Evolutionary conservation across 2,888 invertebrate species (phyloP).

Genomic region (Podabrus alpinus): DNA sequence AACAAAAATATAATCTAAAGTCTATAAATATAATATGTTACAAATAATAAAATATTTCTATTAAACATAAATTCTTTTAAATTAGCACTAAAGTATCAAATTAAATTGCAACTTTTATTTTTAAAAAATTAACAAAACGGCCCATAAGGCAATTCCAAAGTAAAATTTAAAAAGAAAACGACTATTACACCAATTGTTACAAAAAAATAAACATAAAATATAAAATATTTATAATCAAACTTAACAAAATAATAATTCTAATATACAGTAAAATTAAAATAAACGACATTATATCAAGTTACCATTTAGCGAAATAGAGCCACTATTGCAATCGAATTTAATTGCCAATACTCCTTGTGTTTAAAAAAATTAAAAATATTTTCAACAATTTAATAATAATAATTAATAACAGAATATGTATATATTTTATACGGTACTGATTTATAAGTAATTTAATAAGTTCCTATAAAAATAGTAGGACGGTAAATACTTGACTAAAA

Average conservation of each 20-base stretch:
- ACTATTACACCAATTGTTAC: neutral
- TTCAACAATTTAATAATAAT: neutral
- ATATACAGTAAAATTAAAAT: neutral
- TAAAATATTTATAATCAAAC: slow-evolving; percentile 10
- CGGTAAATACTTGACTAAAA: neutral
- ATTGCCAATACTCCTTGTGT: neutral
- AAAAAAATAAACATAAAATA: slow-evolving; percentile 7
- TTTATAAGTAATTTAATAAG: neutral
- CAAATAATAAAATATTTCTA: neutral
- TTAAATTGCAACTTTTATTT: neutral
- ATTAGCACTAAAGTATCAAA: neutral
- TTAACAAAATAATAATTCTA: slow-evolving; percentile 7
- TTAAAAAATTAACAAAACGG: neutral
- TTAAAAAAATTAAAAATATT: neutral
- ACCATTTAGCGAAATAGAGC: neutral
- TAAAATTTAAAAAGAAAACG: neutral
- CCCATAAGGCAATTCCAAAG: neutral
- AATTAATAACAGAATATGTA: neutral
- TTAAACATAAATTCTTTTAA: neutral
- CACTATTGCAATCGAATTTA: neutral
- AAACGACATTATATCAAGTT: neutral
- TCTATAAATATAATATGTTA: neutral
- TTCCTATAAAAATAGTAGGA: neutral
- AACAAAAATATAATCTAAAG: neutral
- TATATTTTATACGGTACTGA: neutral